Evolutionary conservation across 2,797 vertebrate species (phyloP), one percentile per base, ranked within the genome.

Genomic region (Gambusia yucatana): DNA sequence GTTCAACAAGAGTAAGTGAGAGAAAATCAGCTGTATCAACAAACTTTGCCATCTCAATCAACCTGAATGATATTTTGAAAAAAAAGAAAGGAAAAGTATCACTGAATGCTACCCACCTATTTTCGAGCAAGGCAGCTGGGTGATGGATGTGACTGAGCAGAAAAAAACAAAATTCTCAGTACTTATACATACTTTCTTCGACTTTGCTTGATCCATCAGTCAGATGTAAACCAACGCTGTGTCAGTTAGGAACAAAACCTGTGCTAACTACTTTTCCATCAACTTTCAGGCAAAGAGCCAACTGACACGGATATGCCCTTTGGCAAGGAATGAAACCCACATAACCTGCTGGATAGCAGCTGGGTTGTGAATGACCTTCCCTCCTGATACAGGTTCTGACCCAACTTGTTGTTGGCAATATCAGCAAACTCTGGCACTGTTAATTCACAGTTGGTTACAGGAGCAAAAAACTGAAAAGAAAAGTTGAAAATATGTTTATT

Each of bases 241-340:
- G 17, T 65, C 61, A 30, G 72, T 75, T 55, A 39, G 72, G 55
- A 33, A 3, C 33, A 14, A 65, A 78, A 9, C 75, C 14, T 20
- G 33, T 73, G 50, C 11, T 17, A 61, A 33, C 72, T 41, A 63
- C 69, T 77, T 77, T 72, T 59, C 25, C 63, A 67, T 73, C 16
- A 43, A n/a, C 20, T 44, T 69, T 13, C 72, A 73, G 75, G 61
- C 72, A 72, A 52, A 81, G 50, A 72, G 67, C 52, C 57, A 67
- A 63, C 79, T 6, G 61, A 77, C 36, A 22, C 4, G n/a, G 5
- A 63, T 39, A 65, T 78, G 78, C 88, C 90, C 79, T 87, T 92
- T 75, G 91, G 90, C 90, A 89, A 91, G 90, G 88, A 87, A 91
- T 69, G 74, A 85, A 84, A 87, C 82, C 79, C 77, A 76, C 85